Percentiles rank a stretch among this genome's conserved stretches.
Conservation (phyloP, 2,113 vertebrate genomes). For the Acrocephalus arundinaceus region DNA sequence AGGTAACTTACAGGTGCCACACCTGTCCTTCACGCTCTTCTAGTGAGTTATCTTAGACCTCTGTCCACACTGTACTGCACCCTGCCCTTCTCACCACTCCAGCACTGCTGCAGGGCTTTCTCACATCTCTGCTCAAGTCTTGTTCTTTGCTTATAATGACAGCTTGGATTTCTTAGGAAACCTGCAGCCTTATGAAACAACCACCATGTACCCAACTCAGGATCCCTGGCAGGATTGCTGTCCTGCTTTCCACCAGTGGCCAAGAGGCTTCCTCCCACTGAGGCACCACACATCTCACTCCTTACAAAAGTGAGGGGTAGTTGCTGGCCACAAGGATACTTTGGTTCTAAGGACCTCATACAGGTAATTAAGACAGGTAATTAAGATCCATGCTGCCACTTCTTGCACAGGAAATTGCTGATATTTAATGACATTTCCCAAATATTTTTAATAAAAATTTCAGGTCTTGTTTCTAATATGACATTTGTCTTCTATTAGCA, state of each 20-base stretch:
- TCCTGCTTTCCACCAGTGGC: background rate
- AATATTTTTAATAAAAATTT: slow-evolving; percentile 67
- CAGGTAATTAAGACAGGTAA: slow-evolving; percentile 3
- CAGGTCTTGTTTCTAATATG: slow-evolving; percentile 55
- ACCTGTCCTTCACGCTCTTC: background rate
- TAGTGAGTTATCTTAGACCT: background rate
- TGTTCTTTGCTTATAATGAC: background rate
- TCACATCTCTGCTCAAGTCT: background rate
- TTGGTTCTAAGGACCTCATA: background rate
- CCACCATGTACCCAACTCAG: fast-evolving
- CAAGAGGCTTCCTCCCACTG: background rate
- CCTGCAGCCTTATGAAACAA: background rate
- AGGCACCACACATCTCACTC: background rate
- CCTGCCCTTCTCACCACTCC: background rate
- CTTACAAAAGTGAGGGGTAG: background rate
- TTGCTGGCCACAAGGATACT: background rate
- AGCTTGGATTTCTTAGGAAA: background rate
- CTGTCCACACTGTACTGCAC: no score
- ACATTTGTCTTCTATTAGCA: slow-evolving; percentile 64
- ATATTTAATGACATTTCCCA: slow-evolving; percentile 57
- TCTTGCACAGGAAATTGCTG: background rate
- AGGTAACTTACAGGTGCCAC: background rate
- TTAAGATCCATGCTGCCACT: background rate
- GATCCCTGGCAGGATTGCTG: background rate
- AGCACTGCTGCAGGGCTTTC: background rate